Evolutionary conservation across 2,888 invertebrate species (phyloP), one percentile per base, ranked within the genome.

Genomic region (Erannis defoliaria): DNA sequence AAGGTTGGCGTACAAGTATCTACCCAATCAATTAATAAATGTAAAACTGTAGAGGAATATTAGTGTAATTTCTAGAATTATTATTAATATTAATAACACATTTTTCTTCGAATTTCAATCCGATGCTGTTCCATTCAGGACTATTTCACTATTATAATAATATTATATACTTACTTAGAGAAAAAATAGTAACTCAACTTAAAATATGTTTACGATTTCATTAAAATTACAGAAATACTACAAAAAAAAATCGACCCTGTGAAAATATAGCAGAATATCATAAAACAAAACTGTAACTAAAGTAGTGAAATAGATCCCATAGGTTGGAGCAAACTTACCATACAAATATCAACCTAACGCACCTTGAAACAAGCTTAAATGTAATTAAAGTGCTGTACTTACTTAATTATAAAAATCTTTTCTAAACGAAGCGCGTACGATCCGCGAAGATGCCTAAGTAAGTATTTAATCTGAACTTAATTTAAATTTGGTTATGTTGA

Each of bases 121-220:
- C 69, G 69, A 67, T 67, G 29, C 51, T 61, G 56, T 51, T 37
- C 53, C 49, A 62, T 62, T 50, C 16, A 58, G 65, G 69, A 57
- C 62, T 67, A 65, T 70, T 70, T 67, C 69, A 70, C 69, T 70
- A 69, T 58, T 18, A 43, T 12, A 38, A 19, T 5, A 23, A 19
- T n/a, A 18, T 55, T 40, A 14, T 14, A 31, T 35, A 33, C 12
- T 18, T n/a, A 16, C 37, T 8, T 21, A 18, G 1, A 23, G n/a
- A 12, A 2, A 42, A 21, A 40, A n/a, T 10, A 26, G 18, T 31
- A 31, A 31, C 6, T 1, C 31, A 19, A n/a, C n/a, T n/a, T n/a
- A n/a, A n/a, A n/a, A n/a, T n/a, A n/a, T n/a, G n/a, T n/a, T n/a
- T n/a, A n/a, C n/a, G n/a, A n/a, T n/a, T n/a, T n/a, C n/a, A n/a